Evolutionary conservation across 2,888 invertebrate genomes (phyloP).

Genomic region (Eupithecia subumbrata): DNA sequence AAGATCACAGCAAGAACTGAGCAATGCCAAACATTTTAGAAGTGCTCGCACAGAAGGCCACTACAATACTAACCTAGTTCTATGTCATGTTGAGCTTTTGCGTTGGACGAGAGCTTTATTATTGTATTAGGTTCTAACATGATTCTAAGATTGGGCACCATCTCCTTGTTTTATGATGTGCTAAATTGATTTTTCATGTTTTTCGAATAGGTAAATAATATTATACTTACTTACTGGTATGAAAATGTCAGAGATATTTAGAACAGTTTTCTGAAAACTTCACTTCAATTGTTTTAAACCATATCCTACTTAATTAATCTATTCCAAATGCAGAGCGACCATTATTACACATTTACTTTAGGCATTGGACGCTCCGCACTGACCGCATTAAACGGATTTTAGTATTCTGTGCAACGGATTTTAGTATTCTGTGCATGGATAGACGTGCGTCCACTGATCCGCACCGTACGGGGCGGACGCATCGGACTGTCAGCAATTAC

Average conservation of each 20-base stretch:
- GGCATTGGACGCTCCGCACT: too few species aligned
- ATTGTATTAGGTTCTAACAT: background rate
- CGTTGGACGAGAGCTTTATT: background rate
- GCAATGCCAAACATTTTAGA: background rate
- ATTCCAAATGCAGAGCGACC: background rate
- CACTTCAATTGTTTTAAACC: background rate
- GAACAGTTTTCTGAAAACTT: background rate
- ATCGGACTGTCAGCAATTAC: too few species aligned
- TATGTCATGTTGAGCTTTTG: background rate
- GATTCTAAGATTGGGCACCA: background rate
- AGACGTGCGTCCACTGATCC: too few species aligned
- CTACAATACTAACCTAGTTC: background rate
- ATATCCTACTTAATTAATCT: background rate
- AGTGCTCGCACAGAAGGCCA: background rate
- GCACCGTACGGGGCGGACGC: too few species aligned
- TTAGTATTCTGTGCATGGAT: too few species aligned
- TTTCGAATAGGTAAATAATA: background rate
- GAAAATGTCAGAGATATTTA: background rate
- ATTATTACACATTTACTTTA: too few species aligned
- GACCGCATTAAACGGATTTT: too few species aligned
- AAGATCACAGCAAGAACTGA: slow-evolving; percentile 1
- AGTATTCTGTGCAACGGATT: too few species aligned
- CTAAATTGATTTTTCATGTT: background rate
- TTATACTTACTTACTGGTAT: background rate
- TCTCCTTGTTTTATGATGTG: background rate